Base-by-base conservation (phyloP, 2,888 invertebrate genomes). In the Hyposoter dolosus region DNA sequence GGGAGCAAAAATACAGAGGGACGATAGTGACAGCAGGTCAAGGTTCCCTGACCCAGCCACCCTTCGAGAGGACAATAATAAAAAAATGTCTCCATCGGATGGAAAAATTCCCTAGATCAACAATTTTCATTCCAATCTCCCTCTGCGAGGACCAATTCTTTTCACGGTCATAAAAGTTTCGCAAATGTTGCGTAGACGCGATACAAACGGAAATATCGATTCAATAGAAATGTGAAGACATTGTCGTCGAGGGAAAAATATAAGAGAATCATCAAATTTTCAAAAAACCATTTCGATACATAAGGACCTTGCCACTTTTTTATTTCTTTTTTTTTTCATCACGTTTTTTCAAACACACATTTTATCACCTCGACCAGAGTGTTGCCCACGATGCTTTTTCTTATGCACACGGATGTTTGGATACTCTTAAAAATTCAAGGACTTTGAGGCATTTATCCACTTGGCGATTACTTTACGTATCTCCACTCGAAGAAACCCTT, bases 41-140 rank as follows among this genome's bases (percentile, higher is more conserved):
- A 91, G 91, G 90, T 90, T 91, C 81, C 89, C 75, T 87, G 88
- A 88, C 84, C 87, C 85, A 75, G 83, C 76, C 76, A 74, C 74
- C 74, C 78, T 68, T 65, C 79, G 75, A 82, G 86, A 85, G 85
- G 86, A 88, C 79, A 47, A 28, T 45, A 68, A 74, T 15, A 50
- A 15, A 45, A 45, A 15, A 63, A 43, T 43, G 68, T 66, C n/a
- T n/a, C n/a, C 35, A 66, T n/a, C 19, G 12, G 15, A 60, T 60
- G 15, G 28, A 60, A 60, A 60, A 28, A 60, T 28, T 28, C 28
- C 12, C 15, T 60, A 5, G 15, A 60, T 60, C 15, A 60, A 60
- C 60, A 28, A 69, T 69, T 43, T 43, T 68, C 12, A 15, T 40
- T 43, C 19, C 19, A 12, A 43, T 66, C 19, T 19, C 9, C 15